Evolutionary conservation across 2,797 vertebrate genomes (phyloP).

Genomic region (Phrynocephalus guinanensis): DNA sequence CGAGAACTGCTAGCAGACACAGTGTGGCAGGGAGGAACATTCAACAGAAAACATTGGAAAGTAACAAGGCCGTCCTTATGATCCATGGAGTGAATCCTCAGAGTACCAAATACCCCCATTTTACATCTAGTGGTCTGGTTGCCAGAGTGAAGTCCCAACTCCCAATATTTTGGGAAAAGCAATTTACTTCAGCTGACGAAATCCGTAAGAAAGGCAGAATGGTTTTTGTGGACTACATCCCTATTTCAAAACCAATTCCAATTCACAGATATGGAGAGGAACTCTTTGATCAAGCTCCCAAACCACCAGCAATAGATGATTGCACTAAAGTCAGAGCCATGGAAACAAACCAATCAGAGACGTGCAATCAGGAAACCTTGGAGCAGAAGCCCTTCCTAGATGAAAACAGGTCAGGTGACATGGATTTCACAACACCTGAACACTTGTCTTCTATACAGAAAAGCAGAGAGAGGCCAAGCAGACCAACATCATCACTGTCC

Average conservation of each 20-base stretch:
- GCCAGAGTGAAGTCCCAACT: neutral
- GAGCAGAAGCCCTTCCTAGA: constrained; percentile 3
- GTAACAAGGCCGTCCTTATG: constrained; percentile 35
- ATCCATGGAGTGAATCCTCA: constrained; percentile 38
- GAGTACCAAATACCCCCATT: neutral
- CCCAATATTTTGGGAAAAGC: neutral
- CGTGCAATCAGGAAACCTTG: neutral
- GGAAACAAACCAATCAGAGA: neutral
- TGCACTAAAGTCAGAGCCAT: neutral
- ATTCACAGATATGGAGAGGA: neutral
- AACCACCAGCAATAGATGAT: no score
- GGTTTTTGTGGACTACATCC: constrained; percentile 38
- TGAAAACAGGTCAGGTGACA: neutral
- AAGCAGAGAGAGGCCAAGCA: neutral
- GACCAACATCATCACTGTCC: neutral
- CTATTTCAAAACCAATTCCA: constrained; percentile 46
- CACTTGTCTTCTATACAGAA: neutral
- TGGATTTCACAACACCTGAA: neutral
- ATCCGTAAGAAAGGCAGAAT: constrained; percentile 10
- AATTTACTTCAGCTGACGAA: constrained; percentile 22
- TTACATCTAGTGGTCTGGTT: constrained; percentile 5
- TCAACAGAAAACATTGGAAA: constrained; percentile 17
- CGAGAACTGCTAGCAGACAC: neutral
- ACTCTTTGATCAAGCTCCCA: neutral
- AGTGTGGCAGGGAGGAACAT: constrained; percentile 26